These are phyloP conservation scores for Cinclus mexicanus DNA, from an alignment of 2,113 vertebrate species.

Conservation along the genomic window DNA sequence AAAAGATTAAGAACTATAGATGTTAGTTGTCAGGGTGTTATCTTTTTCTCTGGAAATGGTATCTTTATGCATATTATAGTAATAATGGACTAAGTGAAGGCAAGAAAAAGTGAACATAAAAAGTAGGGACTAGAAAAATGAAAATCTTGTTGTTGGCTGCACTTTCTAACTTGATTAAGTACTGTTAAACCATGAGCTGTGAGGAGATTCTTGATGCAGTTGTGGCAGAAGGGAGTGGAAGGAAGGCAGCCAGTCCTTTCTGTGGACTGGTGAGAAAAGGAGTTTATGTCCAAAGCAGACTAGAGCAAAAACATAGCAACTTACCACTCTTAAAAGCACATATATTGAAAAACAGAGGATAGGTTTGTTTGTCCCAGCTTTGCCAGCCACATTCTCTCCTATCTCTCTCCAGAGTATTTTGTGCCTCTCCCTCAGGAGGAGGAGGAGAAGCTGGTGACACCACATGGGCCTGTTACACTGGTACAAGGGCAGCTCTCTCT, in stretches of 20 bases:
- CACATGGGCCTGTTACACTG: rapidly evolving
- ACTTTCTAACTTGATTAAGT: neutral
- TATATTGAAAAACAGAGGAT: neutral
- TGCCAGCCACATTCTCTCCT: neutral
- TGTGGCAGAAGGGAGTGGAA: neutral
- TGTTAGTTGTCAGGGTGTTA: neutral
- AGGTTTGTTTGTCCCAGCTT: neutral
- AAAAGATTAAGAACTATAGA: neutral
- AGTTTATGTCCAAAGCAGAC: neutral
- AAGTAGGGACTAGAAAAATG: neutral
- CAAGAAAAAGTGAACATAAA: neutral
- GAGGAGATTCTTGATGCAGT: neutral
- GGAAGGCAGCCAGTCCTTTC: neutral
- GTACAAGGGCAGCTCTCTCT: neutral
- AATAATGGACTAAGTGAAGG: neutral
- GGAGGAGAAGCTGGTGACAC: neutral
- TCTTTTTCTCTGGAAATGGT: neutral
- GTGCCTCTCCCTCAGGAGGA: neutral
- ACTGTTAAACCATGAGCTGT: neutral
- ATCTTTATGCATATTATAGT: neutral
- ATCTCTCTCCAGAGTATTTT: neutral
- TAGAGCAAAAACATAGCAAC: neutral
- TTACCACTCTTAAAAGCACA: neutral
- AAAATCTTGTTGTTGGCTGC: neutral
- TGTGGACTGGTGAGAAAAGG: neutral